These are phyloP conservation scores for Scolopax rusticola DNA, from an alignment of 2,797 vertebrate genomes.

Conservation along the genomic window DNA sequence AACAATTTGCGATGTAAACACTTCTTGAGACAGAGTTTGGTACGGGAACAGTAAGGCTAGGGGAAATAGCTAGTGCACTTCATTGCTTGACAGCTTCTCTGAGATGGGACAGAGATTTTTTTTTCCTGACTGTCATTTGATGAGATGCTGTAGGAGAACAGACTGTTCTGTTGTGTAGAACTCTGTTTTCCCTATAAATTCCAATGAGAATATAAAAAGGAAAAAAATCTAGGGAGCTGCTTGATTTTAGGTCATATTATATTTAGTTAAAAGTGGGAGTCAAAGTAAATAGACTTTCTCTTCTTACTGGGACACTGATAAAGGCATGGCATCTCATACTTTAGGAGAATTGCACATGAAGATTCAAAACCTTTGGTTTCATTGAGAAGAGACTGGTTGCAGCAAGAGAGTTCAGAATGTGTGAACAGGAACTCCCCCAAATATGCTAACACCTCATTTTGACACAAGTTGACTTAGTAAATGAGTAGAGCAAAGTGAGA, in stretches of 20 bases:
- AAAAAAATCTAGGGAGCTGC: background rate
- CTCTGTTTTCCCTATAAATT: conserved; percentile 15
- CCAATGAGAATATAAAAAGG: background rate
- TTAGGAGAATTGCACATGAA: background rate
- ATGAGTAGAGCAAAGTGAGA: background rate
- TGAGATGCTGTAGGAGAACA: conserved; percentile 17
- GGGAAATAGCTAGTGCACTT: background rate
- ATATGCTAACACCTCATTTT: background rate
- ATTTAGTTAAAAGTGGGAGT: background rate
- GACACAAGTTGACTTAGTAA: background rate
- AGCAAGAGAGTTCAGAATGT: background rate
- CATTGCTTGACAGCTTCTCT: background rate
- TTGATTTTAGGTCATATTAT: conserved; percentile 21
- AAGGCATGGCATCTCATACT: background rate
- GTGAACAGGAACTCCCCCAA: background rate
- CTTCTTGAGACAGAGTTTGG: background rate
- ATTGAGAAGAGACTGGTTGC: background rate
- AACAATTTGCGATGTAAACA: background rate
- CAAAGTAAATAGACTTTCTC: background rate
- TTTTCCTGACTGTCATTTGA: background rate
- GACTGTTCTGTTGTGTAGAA: conserved; percentile 6
- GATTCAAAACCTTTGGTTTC: background rate
- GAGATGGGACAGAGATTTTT: background rate
- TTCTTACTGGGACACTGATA: background rate
- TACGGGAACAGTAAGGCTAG: background rate